phyloP scores from a whole-genome alignment of 2,888 invertebrate species.

The Pachliopta kotzebuea region DNA sequence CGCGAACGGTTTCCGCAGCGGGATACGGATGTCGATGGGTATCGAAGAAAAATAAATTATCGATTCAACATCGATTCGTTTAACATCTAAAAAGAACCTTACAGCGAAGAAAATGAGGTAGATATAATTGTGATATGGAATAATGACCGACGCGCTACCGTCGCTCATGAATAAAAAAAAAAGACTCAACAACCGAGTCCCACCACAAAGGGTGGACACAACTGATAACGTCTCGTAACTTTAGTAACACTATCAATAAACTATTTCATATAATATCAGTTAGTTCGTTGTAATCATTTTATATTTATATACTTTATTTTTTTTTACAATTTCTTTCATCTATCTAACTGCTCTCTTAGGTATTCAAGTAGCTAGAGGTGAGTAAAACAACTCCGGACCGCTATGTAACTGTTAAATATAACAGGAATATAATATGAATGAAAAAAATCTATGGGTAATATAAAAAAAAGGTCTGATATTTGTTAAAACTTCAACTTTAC shows the following conservation, averaged over 20 bases:
- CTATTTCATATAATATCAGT: constrained; percentile 44
- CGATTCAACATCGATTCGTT: constrained; percentile 50
- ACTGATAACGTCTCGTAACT: constrained; percentile 27
- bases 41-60: constrained; percentile 41
- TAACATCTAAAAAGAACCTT: constrained; percentile 69
- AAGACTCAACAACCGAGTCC: constrained; percentile 25
- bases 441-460: constrained; percentile 48
- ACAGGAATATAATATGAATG: constrained; percentile 46
- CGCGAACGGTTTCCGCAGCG: constrained; percentile 41
- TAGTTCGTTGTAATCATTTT: constrained; percentile 73
- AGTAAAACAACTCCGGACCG: constrained; percentile 36
- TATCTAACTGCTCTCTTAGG: constrained; percentile 62
- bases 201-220: constrained; percentile 25
- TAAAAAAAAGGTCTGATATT: constrained; percentile 34
- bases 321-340: constrained; percentile 50
- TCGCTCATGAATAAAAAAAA: constrained; percentile 24
- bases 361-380: constrained; percentile 50
- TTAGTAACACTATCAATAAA: constrained; percentile 28
- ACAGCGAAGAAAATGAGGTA: constrained; percentile 77
- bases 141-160: constrained; percentile 49
- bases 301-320: constrained; percentile 43
- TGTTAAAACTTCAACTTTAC: constrained; percentile 29
- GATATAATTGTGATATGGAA: constrained; percentile 78
- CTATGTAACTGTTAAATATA: constrained; percentile 40
- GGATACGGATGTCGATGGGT: constrained; percentile 50